These are phyloP conservation scores for Watsonalla cultraria DNA, from an alignment of 2,888 invertebrate species.

Conservation along the genomic window DNA sequence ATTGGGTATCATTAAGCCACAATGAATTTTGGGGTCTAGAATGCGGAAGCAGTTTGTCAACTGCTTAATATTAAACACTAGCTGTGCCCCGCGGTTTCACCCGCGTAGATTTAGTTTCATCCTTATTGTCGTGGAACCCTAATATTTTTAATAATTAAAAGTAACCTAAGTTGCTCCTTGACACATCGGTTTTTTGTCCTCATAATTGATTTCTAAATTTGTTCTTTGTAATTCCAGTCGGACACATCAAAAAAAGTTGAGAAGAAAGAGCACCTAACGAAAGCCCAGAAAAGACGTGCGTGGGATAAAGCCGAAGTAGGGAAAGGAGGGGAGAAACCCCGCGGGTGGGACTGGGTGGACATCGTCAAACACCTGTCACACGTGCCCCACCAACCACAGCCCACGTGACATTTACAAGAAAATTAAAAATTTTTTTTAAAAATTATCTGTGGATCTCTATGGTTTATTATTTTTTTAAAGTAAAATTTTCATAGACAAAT, in stretches of 20 bases:
- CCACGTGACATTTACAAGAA: constrained; percentile 42
- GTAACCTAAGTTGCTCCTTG: too few relatives aligned
- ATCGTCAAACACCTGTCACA: constrained; percentile 97
- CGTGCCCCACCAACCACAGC: constrained; percentile 48
- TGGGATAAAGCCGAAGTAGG: constrained; percentile 90
- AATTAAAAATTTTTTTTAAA: neutral
- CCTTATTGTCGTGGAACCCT: too few relatives aligned
- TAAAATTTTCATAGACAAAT: neutral
- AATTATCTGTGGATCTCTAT: neutral
- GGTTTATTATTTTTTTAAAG: neutral
- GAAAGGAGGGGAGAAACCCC: constrained; percentile 87
- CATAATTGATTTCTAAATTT: too few relatives aligned
- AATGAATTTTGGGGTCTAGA: too few relatives aligned
- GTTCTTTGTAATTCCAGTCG: constrained; percentile 31
- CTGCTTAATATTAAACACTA: too few relatives aligned
- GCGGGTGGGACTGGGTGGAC: constrained; percentile 98
- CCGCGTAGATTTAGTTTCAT: too few relatives aligned
- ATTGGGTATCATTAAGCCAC: too few relatives aligned
- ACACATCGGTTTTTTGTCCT: too few relatives aligned
- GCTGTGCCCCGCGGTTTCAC: too few relatives aligned
- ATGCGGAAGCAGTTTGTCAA: too few relatives aligned
- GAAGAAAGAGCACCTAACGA: constrained; percentile 92
- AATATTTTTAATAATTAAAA: too few relatives aligned
- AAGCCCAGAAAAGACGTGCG: constrained; percentile 93
- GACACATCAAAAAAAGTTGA: constrained; percentile 75